A percentile compares a stretch with the other conserved stretches of the same genome.
These are phyloP conservation scores for Bos indicus DNA, from an alignment of 2,113 vertebrate genomes.

Conservation along the genomic window DNA sequence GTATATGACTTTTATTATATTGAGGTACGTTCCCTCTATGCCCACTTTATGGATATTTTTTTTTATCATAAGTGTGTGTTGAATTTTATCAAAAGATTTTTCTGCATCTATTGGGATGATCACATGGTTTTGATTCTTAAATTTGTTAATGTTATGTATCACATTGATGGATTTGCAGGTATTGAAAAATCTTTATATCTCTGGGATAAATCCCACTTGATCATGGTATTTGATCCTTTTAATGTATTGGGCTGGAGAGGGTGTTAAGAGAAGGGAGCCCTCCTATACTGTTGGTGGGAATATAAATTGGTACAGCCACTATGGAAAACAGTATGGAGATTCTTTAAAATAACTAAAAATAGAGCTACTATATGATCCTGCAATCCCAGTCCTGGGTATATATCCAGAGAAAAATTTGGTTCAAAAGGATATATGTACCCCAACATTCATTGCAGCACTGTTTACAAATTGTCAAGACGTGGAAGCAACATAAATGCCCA, in stretches of 20 bases:
- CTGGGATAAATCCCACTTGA: not conserved
- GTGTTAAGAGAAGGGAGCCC: not conserved
- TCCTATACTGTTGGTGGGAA: not conserved
- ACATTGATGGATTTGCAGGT: not conserved
- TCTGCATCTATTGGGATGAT: not conserved
- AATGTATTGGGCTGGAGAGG: not conserved
- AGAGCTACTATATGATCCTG: not conserved
- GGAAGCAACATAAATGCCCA: not conserved
- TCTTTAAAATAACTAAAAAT: not conserved
- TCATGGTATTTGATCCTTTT: not conserved
- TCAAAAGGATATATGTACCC: not conserved
- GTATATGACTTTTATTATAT: not conserved
- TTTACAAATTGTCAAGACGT: not conserved
- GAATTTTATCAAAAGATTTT: not conserved
- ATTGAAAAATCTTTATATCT: not conserved
- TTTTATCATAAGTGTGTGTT: not conserved
- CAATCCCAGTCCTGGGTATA: not conserved
- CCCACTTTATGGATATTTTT: not conserved
- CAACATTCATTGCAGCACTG: not conserved
- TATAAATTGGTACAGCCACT: not conserved
- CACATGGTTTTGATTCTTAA: not conserved
- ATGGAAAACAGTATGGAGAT: not conserved
- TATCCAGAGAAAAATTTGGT: not conserved
- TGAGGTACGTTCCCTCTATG: not conserved
- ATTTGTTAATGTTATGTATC: not conserved